A percentile compares a stretch with the other conserved stretches of the same genome.
Evolutionary conservation across 2,797 vertebrate genomes (phyloP).

Genomic region (Periparus ater): DNA sequence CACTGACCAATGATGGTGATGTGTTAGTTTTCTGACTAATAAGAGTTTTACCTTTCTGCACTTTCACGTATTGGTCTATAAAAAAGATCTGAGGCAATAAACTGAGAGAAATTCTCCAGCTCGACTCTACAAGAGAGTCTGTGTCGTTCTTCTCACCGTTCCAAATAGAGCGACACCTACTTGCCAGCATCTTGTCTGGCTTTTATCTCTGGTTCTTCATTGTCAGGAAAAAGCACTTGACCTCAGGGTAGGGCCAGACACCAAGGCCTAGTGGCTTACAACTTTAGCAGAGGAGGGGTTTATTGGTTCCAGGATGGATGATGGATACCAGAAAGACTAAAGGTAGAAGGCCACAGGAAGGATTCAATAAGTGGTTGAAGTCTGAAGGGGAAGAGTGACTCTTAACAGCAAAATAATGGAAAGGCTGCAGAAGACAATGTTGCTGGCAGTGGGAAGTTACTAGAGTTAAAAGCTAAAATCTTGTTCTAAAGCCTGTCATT

Average conservation of each 20-base stretch:
- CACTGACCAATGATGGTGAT: too few relatives aligned
- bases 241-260: background rate
- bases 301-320: background rate
- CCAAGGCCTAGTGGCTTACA: background rate
- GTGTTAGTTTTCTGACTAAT: too few relatives aligned
- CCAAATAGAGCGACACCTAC: background rate
- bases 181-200: background rate
- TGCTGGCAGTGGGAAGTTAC: background rate
- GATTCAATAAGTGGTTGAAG: background rate
- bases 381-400: background rate
- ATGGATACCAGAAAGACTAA: background rate
- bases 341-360: background rate
- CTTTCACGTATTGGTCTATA: too few relatives aligned
- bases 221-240: background rate
- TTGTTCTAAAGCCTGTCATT: background rate
- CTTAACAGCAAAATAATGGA: background rate
- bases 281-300: background rate
- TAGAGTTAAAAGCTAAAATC: background rate
- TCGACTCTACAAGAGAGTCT: too few relatives aligned
- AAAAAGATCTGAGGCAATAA: too few relatives aligned
- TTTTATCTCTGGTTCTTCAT: background rate
- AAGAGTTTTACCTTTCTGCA: too few relatives aligned
- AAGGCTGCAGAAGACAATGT: background rate
- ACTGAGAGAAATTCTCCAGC: too few relatives aligned
- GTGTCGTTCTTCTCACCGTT: too few relatives aligned